Conservation (phyloP, 2,888 invertebrate species). For the Tachina fera region DNA sequence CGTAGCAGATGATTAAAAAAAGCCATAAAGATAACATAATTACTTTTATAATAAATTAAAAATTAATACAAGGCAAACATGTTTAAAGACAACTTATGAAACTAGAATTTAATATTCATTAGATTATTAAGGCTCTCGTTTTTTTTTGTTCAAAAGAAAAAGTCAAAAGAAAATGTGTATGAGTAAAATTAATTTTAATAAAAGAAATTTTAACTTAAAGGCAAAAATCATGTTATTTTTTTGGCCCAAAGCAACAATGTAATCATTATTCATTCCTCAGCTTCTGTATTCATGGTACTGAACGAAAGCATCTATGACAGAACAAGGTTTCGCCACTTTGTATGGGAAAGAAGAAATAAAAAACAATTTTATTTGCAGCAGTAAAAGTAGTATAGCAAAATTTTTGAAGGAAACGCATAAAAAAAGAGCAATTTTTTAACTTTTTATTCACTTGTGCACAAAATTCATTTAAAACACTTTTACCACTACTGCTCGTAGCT, state of each 20-base stretch:
- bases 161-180: neutral
- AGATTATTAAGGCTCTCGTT: neutral
- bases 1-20: neutral
- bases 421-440: neutral
- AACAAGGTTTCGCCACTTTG: no score
- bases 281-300: no score
- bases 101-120: slow-evolving; percentile 14
- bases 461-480: neutral
- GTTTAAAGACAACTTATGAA: neutral
- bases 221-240: no score
- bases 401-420: neutral
- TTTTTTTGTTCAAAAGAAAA: neutral
- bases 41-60: slow-evolving; percentile 15
- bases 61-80: neutral
- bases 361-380: no score
- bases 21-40: slow-evolving; percentile 1
- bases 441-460: neutral
- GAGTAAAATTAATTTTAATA: neutral
- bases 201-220: no score
- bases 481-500: neutral
- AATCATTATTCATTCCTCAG: no score
- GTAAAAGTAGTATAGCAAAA: no score
- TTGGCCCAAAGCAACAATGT: no score
- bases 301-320: no score
- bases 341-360: no score